These are phyloP conservation scores for Potamilus streckersoni DNA, from an alignment of 1,140 invertebrate genomes.

Conservation along the genomic window DNA sequence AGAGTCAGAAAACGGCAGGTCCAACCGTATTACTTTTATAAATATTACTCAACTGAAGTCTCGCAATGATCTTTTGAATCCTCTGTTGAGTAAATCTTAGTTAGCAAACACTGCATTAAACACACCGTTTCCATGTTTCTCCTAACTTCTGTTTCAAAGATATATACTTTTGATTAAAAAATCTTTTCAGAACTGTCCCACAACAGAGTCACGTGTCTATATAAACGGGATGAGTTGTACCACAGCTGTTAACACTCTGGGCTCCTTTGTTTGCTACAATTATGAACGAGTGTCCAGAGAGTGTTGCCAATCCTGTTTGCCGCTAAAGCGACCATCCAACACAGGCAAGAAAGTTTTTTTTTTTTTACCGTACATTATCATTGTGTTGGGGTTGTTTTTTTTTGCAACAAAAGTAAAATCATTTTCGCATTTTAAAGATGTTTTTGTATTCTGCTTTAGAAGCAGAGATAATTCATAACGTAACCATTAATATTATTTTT, in stretches of 20 bases:
- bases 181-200: conserved; percentile 42
- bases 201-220: conserved; percentile 34
- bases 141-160: too few relatives aligned
- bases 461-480: neutral
- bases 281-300: conserved; percentile 50
- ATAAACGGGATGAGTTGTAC: conserved; percentile 53
- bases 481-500: neutral
- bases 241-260: conserved; percentile 43
- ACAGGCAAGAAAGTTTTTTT: conserved; percentile 23
- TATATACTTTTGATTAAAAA: too few relatives aligned
- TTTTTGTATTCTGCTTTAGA: neutral
- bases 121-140: too few relatives aligned
- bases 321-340: conserved; percentile 36
- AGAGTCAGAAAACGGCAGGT: too few relatives aligned
- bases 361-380: neutral
- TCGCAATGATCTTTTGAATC: too few relatives aligned
- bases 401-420: neutral
- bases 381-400: too few relatives aligned
- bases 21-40: too few relatives aligned
- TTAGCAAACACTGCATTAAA: too few relatives aligned
- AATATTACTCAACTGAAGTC: too few relatives aligned
- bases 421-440: too few relatives aligned
- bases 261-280: conserved; percentile 53
- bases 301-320: conserved; percentile 50
- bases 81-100: too few relatives aligned